Base-by-base conservation (phyloP, 2,888 invertebrate species). In the Drosophila acutilabella region DNA sequence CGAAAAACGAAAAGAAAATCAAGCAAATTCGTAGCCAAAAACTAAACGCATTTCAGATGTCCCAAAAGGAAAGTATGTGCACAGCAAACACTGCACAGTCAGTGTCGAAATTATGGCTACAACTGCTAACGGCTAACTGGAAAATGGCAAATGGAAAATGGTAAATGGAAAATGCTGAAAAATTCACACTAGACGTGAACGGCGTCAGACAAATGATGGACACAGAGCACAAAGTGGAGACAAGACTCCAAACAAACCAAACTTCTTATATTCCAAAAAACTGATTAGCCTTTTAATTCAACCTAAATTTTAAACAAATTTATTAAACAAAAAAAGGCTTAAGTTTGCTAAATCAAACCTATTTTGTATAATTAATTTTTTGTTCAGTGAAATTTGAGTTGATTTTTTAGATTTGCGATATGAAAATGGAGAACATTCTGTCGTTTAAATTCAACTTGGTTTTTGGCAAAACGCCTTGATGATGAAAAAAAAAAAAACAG, bases 91-190 rank as follows among this genome's bases (percentile, higher is more conserved):
- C 23, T 8, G 30, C 47, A 82, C 84, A 80, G 78, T 75, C 74
- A 84, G 86, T 84, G 83, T 77, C 73, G 82, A 80, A 84, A 88
- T 82, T 84, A 84, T 88, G 74, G 69, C 77, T 69, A 53, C 86
- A 68, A 56, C 23, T 6, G 58, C 50, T 20, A 44, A 44, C 44
- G 20, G 44, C 13, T 23, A 44, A 45, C 44, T 33, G 48, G 36
- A 40, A 50, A 67, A 64, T 71, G 76, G 68, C 51, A 48, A 48
- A 30, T 5, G 4, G 48, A 38, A 50, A 67, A 64, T 71, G 76
- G 68, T 45, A 48, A 48, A 75, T 72, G 38, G 50, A 44, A 54
- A 53, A 30, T 42, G 53, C 42, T 53, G 53, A 42, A 53, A 53
- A 53, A 75, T 82, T 80, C 68, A 76, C 73, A 78, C 75, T 64